Evolutionary conservation across 2,888 invertebrate genomes (phyloP).

Genomic region (Poecilus cupreus): DNA sequence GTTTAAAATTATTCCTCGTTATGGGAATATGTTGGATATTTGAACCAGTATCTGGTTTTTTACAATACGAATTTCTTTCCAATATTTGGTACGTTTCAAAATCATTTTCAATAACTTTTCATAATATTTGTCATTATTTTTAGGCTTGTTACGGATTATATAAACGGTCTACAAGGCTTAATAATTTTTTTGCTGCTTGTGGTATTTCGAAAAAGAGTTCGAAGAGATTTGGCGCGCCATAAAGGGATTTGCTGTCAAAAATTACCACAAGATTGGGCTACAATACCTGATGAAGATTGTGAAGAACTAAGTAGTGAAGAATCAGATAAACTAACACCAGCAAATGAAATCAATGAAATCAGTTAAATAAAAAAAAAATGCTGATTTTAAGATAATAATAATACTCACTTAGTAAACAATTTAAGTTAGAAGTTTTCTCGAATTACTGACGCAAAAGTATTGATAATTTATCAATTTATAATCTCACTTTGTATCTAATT

Average conservation of each 20-base stretch:
- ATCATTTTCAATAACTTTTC: background rate
- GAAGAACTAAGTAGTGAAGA: slow-evolving; percentile 60
- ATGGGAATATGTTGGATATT: slow-evolving; percentile 47
- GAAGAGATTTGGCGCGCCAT: slow-evolving; percentile 68
- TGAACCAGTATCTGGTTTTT: slow-evolving; percentile 35
- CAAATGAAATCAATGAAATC: background rate
- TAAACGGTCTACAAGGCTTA: slow-evolving; percentile 72
- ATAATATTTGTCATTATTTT: slow-evolving; percentile 36
- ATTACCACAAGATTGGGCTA: slow-evolving; percentile 70
- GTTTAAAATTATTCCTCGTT: slow-evolving; percentile 46
- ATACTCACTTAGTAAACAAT: background rate
- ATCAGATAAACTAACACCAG: slow-evolving; percentile 13
- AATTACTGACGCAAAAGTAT: background rate
- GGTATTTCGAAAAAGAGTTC: slow-evolving; percentile 73
- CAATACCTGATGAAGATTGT: slow-evolving; percentile 68
- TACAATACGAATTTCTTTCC: background rate
- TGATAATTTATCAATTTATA: background rate
- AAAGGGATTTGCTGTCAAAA: slow-evolving; percentile 65
- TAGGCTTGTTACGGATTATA: slow-evolving; percentile 71
- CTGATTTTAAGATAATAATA: background rate
- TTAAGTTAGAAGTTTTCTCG: background rate
- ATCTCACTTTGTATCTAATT: too few relatives aligned
- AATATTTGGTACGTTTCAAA: background rate
- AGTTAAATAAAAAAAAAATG: background rate
- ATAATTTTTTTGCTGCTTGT: slow-evolving; percentile 71